A percentile compares a stretch with the other conserved stretches of the same genome.
phyloP scores from a whole-genome alignment of 2,113 vertebrate genomes.

The Calcarius ornatus region DNA sequence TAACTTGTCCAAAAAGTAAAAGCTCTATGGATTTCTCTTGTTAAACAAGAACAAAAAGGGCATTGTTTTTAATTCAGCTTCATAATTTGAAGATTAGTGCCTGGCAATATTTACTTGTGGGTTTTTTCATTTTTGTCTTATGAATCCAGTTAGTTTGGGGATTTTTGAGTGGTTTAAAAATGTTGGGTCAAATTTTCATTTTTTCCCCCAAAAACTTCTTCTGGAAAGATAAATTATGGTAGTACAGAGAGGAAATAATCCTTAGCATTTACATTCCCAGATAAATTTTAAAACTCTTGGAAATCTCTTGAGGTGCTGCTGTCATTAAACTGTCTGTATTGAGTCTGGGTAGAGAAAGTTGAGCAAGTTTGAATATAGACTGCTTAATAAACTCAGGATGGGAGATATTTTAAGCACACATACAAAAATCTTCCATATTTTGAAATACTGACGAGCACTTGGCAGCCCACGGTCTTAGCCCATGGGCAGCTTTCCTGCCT shows the following conservation, averaged over 20 bases:
- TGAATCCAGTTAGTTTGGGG: rapidly evolving
- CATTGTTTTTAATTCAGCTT: background rate
- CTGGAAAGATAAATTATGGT: background rate
- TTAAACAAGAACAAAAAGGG: background rate
- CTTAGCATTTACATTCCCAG: background rate
- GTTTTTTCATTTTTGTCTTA: background rate
- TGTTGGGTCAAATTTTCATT: background rate
- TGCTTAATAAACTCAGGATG: background rate
- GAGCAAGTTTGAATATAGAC: background rate
- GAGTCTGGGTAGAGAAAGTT: background rate
- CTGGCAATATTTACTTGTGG: background rate
- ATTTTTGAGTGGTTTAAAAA: background rate
- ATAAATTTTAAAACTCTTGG: background rate
- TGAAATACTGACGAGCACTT: background rate
- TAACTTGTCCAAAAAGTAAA: background rate
- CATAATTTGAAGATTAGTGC: background rate
- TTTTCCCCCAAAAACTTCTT: rapidly evolving
- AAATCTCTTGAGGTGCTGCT: background rate
- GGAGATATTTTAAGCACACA: background rate
- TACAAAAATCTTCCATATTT: background rate
- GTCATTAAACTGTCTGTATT: background rate
- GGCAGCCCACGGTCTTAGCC: background rate
- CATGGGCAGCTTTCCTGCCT: background rate
- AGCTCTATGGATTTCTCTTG: background rate
- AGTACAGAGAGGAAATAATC: background rate